Percentiles rank a stretch among this genome's conserved stretches.
Conservation (phyloP, 2,888 invertebrate genomes). For the Agrilus mali region DNA sequence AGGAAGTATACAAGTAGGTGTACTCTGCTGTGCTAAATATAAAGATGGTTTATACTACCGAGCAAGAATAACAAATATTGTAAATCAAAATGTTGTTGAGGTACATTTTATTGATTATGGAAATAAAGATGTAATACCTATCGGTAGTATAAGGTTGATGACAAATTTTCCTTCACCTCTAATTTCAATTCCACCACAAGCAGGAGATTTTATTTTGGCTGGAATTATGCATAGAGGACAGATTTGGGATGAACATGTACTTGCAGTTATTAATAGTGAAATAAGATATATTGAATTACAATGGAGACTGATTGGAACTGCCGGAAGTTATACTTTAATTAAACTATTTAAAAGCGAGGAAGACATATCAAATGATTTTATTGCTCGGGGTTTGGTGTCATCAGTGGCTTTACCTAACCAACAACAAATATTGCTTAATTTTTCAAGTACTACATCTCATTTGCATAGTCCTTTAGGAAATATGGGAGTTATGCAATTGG, state of each 20-base stretch:
- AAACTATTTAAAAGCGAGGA: constrained; percentile 37
- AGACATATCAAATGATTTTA: constrained; percentile 37
- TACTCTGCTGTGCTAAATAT: constrained; percentile 54
- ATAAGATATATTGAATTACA: constrained; percentile 33
- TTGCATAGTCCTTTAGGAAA: no score
- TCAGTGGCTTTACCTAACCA: constrained; percentile 35
- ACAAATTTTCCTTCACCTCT: constrained; percentile 38
- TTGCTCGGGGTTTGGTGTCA: constrained; percentile 33
- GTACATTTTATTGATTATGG: constrained; percentile 60
- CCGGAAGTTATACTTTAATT: constrained; percentile 33
- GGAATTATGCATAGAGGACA: constrained; percentile 40
- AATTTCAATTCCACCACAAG: constrained; percentile 40
- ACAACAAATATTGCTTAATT: constrained; percentile 22
- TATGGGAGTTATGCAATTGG: no score
- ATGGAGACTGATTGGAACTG: constrained; percentile 32
- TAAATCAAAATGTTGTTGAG: constrained; percentile 42
- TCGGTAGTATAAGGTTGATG: constrained; percentile 45
- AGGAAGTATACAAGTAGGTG: constrained; percentile 33
- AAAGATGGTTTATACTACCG: constrained; percentile 53
- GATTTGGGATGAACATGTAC: constrained; percentile 39
- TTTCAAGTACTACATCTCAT: no score
- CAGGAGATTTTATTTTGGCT: constrained; percentile 46
- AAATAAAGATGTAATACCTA: constrained; percentile 46
- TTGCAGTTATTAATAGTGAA: constrained; percentile 31
- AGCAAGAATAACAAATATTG: constrained; percentile 42